Evolutionary conservation across 2,113 vertebrate genomes (phyloP), one percentile per base, ranked within the genome.

Genomic region (Sitta europaea): DNA sequence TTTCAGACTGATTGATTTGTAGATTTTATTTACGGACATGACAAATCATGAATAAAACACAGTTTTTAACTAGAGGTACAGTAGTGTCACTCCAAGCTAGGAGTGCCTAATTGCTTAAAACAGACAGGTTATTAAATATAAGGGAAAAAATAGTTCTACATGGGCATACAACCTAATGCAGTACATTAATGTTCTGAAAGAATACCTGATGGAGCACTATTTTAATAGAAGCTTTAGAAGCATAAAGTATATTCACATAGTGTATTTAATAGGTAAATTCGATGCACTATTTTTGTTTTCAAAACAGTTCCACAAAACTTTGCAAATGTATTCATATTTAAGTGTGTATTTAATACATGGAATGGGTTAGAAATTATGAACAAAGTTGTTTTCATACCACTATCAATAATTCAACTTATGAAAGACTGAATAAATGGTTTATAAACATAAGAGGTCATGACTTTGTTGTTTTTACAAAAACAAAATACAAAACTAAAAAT

Each of bases 101-200:
- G 47, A 61, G 27, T 54, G 51, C 33, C 57, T 83, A 96, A 84
- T 95, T 91, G 53, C 65, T 93, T 93, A 86, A 86, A 95, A 25
- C 17, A 90, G 89, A 70, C 84, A 88, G 48, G 38, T 67, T 94
- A 89, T 43, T 65, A 96, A 23, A 36, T 76, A 54, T 6, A 80
- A 29, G 3, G 48, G 19, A 92, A 94, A 88, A 85, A 78, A 23
- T 10, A 79, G 72, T 75, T 40, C 55, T 63, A 35, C 23, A 15
- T 14, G 77, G 55, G 67, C 66, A 74, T 59, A 83, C 40, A 90
- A 86, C 27, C 45, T 78, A 94, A 81, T 31, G 28, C 14, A 77
- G 51, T 48, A 73, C 12, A 25, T 62, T 51, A 93, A 84, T 22
- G 29, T n/a, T 90, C 80, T 96, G 66, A 85, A 94, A 75, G 21